These are phyloP conservation scores for Enhydra lutris DNA, from an alignment of 2,113 vertebrate species.

Conservation along the genomic window DNA sequence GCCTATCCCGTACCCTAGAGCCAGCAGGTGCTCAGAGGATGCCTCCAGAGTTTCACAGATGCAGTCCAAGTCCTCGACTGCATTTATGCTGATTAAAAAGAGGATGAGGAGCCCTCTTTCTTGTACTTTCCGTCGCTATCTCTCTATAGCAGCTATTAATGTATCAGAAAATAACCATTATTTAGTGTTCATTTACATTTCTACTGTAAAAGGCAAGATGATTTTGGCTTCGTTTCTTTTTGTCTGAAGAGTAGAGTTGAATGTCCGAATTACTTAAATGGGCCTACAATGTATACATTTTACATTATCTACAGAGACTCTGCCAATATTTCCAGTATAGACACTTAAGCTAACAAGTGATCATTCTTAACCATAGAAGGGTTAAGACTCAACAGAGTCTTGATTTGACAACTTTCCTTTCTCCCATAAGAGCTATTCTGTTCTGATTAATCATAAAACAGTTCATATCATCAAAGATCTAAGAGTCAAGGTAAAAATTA, in stretches of 20 bases:
- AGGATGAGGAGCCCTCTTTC: neutral
- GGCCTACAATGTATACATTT: neutral
- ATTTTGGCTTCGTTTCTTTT: slow-evolving; percentile 1
- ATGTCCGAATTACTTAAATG: neutral
- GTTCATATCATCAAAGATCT: neutral
- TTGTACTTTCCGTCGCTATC: neutral
- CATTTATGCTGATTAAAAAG: neutral
- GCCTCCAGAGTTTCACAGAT: neutral
- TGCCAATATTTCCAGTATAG: neutral
- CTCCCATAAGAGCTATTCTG: slow-evolving; percentile 9
- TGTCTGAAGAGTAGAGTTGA: neutral
- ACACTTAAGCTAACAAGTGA: neutral
- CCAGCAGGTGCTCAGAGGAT: neutral
- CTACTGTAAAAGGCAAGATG: neutral
- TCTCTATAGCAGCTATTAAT: neutral
- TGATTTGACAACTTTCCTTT: neutral
- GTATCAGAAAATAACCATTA: neutral
- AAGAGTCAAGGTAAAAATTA: neutral
- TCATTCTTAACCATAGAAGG: slow-evolving; percentile 6
- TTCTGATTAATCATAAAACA: slow-evolving; percentile 33
- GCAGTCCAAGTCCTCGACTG: neutral
- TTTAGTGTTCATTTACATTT: neutral
- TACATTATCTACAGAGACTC: neutral
- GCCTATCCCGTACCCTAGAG: accelerated
- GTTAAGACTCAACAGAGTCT: neutral